Conservation (phyloP, 2,113 vertebrate species). For the Lagenorhynchus albirostris region DNA sequence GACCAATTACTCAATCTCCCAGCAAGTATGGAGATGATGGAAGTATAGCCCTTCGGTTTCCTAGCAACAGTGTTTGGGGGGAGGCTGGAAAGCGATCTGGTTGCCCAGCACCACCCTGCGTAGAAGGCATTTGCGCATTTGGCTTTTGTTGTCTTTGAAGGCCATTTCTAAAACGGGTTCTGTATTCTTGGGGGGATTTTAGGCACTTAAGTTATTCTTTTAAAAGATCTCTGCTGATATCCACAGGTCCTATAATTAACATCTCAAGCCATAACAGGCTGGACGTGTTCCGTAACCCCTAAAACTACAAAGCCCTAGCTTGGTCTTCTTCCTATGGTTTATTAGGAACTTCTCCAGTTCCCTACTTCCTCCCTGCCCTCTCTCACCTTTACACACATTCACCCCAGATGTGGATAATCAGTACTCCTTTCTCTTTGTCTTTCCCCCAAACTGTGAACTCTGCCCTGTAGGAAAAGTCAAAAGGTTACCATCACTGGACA, state of each 20-base stretch:
- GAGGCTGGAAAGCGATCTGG: conserved; percentile 46
- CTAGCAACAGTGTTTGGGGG: conserved; percentile 75
- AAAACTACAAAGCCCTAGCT: conserved; percentile 54
- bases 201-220: conserved; percentile 60
- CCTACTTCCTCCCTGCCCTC: background rate
- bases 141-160: conserved; percentile 60
- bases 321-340: background rate
- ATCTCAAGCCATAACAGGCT: conserved; percentile 60
- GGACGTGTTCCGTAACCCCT: conserved; percentile 53
- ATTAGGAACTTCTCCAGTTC: background rate
- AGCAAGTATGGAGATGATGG: conserved; percentile 74
- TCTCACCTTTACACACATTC: background rate
- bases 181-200: conserved; percentile 60
- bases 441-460: background rate
- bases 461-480: background rate
- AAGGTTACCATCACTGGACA: background rate
- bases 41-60: conserved; percentile 71
- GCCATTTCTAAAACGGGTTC: conserved; percentile 74
- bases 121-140: conserved; percentile 55
- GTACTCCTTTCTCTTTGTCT: rapidly evolving
- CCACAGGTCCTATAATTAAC: conserved; percentile 75
- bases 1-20: conserved; percentile 75
- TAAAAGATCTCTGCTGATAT: conserved; percentile 77
- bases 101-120: conserved; percentile 70
- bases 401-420: background rate